These are phyloP conservation scores for Caenorhabditis angaria DNA, from an alignment of 2,888 invertebrate species.

Conservation along the genomic window DNA sequence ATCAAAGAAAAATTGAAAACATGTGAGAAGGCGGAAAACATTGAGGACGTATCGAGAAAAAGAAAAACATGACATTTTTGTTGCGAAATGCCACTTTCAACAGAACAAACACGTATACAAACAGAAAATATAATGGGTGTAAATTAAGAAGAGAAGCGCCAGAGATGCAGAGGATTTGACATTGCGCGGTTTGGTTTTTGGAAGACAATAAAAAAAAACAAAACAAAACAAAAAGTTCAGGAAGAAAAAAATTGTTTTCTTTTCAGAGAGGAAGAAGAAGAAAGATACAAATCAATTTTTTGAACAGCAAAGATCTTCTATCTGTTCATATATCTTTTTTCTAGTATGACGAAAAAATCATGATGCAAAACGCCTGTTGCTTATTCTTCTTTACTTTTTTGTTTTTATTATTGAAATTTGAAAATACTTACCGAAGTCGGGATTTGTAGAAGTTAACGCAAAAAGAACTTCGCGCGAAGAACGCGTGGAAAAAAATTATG, in stretches of 20 bases:
- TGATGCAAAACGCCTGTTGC: slow-evolving; percentile 1
- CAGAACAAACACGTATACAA: too few relatives aligned
- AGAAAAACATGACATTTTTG: not conserved
- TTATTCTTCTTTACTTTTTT: not conserved
- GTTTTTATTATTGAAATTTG: too few relatives aligned
- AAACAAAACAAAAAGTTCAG: slow-evolving; percentile 1
- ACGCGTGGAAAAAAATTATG: slow-evolving; percentile 10
- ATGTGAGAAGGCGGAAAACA: slow-evolving; percentile 4
- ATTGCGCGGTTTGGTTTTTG: not conserved
- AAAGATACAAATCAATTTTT: not conserved
- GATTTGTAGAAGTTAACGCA: slow-evolving; percentile 14
- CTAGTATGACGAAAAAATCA: not conserved
- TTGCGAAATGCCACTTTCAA: not conserved
- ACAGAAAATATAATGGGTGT: not conserved
- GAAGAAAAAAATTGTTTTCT: slow-evolving; percentile 1
- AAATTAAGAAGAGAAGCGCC: not conserved
- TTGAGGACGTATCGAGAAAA: not conserved
- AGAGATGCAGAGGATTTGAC: not conserved
- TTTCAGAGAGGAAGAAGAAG: not conserved
- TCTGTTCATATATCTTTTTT: slow-evolving; percentile 1
- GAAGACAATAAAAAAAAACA: not conserved
- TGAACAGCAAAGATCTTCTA: not conserved
- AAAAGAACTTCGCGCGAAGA: slow-evolving; percentile 29
- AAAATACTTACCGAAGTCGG: too few relatives aligned
- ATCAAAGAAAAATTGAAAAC: not conserved